A percentile compares a stretch with the other conserved stretches of the same genome.
These are phyloP conservation scores for Cheilosia pagana DNA, from an alignment of 2,888 invertebrate species.

Conservation along the genomic window DNA sequence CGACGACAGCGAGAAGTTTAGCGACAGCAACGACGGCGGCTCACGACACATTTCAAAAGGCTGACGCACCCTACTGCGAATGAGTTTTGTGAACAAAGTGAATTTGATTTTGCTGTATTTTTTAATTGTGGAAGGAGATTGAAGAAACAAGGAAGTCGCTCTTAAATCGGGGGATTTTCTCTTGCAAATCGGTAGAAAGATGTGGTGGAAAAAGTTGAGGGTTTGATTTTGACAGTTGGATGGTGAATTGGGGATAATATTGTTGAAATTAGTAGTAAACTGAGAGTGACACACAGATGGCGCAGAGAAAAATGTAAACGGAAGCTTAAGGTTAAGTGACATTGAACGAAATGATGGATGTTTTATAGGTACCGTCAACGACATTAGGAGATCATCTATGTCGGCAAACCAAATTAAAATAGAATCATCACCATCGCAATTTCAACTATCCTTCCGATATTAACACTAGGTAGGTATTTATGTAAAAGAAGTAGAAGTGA, in stretches of 20 bases:
- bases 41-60: constrained; percentile 64
- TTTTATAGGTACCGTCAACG: no score
- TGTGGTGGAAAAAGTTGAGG: constrained; percentile 5
- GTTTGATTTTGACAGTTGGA: constrained; percentile 37
- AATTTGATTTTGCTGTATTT: constrained; percentile 47
- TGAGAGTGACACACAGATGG: constrained; percentile 19
- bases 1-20: constrained; percentile 35
- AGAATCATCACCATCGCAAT: not conserved
- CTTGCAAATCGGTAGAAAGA: not conserved
- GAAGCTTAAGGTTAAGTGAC: not conserved
- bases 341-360: not conserved
- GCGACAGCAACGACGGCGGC: constrained; percentile 34
- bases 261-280: not conserved
- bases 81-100: constrained; percentile 68
- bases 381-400: no score
- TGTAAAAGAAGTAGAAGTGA: no score
- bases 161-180: constrained; percentile 14
- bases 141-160: constrained; percentile 11
- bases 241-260: constrained; percentile 25
- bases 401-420: no score
- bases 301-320: not conserved
- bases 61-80: constrained; percentile 74
- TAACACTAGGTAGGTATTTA: no score
- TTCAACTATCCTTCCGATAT: no score
- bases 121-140: constrained; percentile 10